Percentiles rank a stretch among this genome's conserved stretches.
Evolutionary conservation across 1,140 invertebrate species (phyloP).

Genomic region (Galendromus occidentalis): DNA sequence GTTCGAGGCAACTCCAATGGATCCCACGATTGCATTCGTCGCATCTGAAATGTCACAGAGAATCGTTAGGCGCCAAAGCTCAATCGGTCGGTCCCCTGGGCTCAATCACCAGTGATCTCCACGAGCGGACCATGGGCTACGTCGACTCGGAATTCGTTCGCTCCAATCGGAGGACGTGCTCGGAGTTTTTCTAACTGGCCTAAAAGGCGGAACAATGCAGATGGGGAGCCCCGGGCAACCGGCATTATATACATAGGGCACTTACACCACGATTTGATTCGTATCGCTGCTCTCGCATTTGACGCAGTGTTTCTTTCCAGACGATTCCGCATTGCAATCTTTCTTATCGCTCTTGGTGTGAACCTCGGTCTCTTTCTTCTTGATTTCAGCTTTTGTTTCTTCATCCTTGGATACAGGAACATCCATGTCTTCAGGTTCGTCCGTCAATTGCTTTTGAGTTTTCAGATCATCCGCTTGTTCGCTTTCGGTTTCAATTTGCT

Average conservation of each 20-base stretch:
- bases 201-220: not conserved
- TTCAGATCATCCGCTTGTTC: not conserved
- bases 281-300: not conserved
- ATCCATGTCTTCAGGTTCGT: not conserved
- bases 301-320: not conserved
- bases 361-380: not conserved
- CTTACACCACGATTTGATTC: not conserved
- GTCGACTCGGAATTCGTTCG: too few relatives aligned
- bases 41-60: constrained; percentile 40
- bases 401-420: not conserved
- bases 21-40: constrained; percentile 75
- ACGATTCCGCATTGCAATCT: not conserved
- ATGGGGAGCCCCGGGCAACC: not conserved
- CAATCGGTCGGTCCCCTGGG: constrained; percentile 15
- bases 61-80: constrained; percentile 16
- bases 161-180: too few relatives aligned
- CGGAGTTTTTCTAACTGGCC: not conserved
- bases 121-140: too few relatives aligned
- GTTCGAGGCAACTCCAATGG: constrained; percentile 75
- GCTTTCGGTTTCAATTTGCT: not conserved
- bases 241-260: not conserved
- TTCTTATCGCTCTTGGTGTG: not conserved
- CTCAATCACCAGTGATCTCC: constrained; percentile 15
- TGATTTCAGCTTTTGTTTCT: not conserved
- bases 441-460: not conserved